Conservation (phyloP, 2,888 invertebrate genomes). For the Agrochola circellaris region DNA sequence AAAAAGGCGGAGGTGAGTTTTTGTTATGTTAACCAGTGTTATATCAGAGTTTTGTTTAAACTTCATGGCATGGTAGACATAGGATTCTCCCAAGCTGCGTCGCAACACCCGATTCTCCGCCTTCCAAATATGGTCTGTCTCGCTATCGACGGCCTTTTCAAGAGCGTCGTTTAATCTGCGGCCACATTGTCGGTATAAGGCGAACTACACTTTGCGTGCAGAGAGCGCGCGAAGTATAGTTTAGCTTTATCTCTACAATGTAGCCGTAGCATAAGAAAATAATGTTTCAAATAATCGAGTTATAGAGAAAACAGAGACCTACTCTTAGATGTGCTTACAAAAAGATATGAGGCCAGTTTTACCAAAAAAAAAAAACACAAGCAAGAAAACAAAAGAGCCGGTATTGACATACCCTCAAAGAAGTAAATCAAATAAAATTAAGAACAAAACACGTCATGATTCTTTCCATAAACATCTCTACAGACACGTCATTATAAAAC, state of each 20-base stretch:
- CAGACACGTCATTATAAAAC: constrained; percentile 23
- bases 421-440: constrained; percentile 4
- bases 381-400: neutral
- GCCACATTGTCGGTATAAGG: too few species aligned
- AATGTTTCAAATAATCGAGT: neutral
- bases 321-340: neutral
- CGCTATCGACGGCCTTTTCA: neutral
- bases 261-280: neutral
- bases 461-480: neutral
- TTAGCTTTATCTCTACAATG: too few species aligned
- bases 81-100: too few species aligned
- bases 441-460: neutral
- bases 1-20: neutral
- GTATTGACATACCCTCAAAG: neutral
- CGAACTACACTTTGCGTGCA: too few species aligned
- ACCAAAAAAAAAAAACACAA: neutral
- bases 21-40: neutral
- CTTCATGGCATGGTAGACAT: neutral
- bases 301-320: neutral
- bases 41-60: neutral
- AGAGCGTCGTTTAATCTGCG: neutral
- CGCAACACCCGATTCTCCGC: neutral
- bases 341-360: neutral
- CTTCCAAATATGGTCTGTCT: neutral
- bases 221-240: too few species aligned